These are phyloP conservation scores for Scomber scombrus DNA, from an alignment of 2,113 vertebrate species.

Conservation along the genomic window DNA sequence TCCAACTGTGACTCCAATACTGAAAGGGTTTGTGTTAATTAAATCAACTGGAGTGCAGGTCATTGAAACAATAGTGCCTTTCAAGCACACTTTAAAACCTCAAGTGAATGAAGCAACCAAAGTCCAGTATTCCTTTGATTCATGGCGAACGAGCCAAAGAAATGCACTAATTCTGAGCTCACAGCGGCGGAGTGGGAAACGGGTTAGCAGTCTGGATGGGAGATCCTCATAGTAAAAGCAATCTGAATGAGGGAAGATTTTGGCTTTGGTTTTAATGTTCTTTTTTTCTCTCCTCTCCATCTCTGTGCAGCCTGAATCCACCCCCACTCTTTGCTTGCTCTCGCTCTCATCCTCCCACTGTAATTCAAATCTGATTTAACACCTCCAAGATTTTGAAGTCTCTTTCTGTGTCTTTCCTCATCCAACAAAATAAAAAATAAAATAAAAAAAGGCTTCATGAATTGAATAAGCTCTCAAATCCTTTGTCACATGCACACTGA, in stretches of 20 bases:
- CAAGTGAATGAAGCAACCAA: conserved; percentile 50
- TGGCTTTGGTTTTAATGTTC: conserved; percentile 26
- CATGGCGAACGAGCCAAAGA: conserved; percentile 25
- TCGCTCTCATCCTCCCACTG: conserved; percentile 48
- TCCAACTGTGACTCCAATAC: background rate
- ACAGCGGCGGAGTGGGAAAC: background rate
- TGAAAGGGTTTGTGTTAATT: conserved; percentile 25
- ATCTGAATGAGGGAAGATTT: conserved; percentile 19
- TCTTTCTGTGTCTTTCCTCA: background rate
- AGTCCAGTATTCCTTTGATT: conserved; percentile 54
- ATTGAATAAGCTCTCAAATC: conserved; percentile 65
- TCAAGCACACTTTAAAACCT: conserved; percentile 51
- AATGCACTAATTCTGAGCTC: conserved; percentile 5
- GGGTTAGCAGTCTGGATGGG: background rate
- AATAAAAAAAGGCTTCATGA: conserved; percentile 1
- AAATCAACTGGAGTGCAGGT: conserved; percentile 29
- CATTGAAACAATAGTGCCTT: conserved; percentile 67
- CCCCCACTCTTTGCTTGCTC: conserved; percentile 33
- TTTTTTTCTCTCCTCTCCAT: background rate
- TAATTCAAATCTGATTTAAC: conserved; percentile 73
- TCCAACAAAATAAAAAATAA: background rate
- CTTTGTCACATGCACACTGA: conserved; percentile 70
- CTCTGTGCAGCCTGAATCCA: conserved; percentile 35
- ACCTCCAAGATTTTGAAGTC: conserved; percentile 57
- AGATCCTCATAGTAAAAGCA: conserved; percentile 7